Evolutionary conservation across 1,140 invertebrate genomes (phyloP).

Genomic region (Tribolium madens): DNA sequence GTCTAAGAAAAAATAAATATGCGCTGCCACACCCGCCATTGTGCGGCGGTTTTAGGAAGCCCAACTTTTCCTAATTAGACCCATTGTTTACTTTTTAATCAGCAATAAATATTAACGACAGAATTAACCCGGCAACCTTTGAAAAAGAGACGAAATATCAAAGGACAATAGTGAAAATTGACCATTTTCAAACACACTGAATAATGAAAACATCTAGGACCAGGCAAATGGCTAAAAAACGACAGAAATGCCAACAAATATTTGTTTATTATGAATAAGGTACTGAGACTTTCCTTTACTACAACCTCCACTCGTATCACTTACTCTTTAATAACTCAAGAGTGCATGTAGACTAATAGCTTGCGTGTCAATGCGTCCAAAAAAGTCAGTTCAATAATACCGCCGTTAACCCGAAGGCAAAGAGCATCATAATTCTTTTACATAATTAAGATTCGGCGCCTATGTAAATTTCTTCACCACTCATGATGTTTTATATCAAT

Average conservation of each 20-base stretch:
- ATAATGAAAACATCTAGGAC: conserved; percentile 2
- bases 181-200: conserved; percentile 10
- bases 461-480: conserved; percentile 41
- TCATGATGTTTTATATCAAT: conserved; percentile 36
- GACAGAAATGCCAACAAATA: conserved; percentile 1
- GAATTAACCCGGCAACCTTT: not conserved
- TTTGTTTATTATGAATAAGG: conserved; percentile 9
- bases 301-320: not conserved
- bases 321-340: conserved; percentile 4
- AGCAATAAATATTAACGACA: conserved; percentile 13
- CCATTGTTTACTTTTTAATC: conserved; percentile 1
- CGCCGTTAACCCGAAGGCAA: conserved; percentile 23
- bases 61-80: not conserved
- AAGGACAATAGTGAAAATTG: conserved; percentile 6
- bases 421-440: conserved; percentile 30
- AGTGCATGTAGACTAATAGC: not conserved
- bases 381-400: conserved; percentile 23
- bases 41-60: not conserved
- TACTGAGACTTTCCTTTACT: not conserved
- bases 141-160: not conserved
- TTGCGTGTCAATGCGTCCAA: conserved; percentile 32
- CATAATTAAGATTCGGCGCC: conserved; percentile 41
- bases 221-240: not conserved
- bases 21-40: not conserved
- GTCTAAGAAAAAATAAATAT: not conserved